Evolutionary conservation across 2,113 vertebrate genomes (phyloP).

Genomic region (Scophthalmus maximus): DNA sequence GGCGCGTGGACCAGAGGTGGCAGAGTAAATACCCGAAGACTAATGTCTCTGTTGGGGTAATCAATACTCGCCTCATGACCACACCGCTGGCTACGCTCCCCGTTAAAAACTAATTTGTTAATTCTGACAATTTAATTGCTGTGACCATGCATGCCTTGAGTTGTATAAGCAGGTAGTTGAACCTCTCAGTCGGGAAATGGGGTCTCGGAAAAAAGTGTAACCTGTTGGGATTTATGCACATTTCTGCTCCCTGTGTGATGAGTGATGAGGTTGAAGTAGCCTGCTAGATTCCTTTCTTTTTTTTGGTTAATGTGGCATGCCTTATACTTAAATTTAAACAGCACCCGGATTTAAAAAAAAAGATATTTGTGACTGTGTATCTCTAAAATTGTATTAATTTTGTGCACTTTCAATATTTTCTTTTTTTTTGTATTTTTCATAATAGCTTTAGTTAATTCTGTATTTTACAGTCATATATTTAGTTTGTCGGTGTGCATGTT

Average conservation of each 20-base stretch:
- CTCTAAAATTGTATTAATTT: background rate
- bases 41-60: conserved; percentile 94
- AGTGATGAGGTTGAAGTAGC: conserved; percentile 65
- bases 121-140: conserved; percentile 99
- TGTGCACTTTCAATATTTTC: background rate
- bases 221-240: conserved; percentile 71
- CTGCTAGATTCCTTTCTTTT: conserved; percentile 1
- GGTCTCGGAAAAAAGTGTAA: conserved; percentile 63
- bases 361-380: background rate
- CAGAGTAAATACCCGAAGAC: conserved; percentile 99
- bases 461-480: too few relatives aligned
- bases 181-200: conserved; percentile 58
- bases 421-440: background rate
- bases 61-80: conserved; percentile 95
- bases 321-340: conserved; percentile 9
- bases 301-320: conserved; percentile 38
- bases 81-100: conserved; percentile 94
- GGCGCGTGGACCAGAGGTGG: conserved; percentile 90
- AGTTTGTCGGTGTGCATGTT: conserved; percentile 12
- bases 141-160: conserved; percentile 83
- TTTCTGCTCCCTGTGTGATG: conserved; percentile 61
- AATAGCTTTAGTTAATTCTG: too few relatives aligned
- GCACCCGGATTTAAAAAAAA: background rate
- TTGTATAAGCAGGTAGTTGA: conserved; percentile 81
- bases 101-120: conserved; percentile 99